Evolutionary conservation across 2,888 invertebrate genomes (phyloP).

Genomic region (Plebejus melissa): DNA sequence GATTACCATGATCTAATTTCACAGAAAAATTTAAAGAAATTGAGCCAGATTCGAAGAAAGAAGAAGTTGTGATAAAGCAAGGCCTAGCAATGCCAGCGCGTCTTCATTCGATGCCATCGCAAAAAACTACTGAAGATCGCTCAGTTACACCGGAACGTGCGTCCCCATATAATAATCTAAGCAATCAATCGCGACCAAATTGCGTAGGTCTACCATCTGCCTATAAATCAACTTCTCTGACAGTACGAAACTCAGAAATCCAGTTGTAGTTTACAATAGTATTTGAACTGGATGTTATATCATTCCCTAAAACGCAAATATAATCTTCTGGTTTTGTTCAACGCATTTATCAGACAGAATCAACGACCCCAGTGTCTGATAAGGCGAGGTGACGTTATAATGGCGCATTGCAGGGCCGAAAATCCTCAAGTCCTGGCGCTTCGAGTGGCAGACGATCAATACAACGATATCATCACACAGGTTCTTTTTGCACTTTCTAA

Average conservation of each 20-base stretch:
- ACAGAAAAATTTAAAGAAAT: no score
- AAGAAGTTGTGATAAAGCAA: no score
- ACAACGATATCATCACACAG: slow-evolving; percentile 36
- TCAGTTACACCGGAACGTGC: no score
- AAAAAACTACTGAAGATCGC: no score
- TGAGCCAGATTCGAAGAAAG: no score
- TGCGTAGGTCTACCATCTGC: no score
- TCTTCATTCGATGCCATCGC: no score
- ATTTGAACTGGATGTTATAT: background rate
- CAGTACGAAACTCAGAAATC: background rate
- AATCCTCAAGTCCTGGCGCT: slow-evolving; percentile 45
- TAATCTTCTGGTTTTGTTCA: background rate
- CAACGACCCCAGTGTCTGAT: slow-evolving; percentile 56
- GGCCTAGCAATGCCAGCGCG: no score
- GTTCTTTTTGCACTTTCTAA: slow-evolving; percentile 29
- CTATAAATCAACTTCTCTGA: background rate
- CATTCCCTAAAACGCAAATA: background rate
- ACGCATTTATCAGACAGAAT: slow-evolving; percentile 50
- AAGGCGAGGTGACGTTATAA: slow-evolving; percentile 61
- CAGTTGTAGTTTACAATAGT: background rate
- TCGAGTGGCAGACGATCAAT: slow-evolving; percentile 54
- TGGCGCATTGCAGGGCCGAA: slow-evolving; percentile 69
- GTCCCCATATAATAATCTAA: no score
- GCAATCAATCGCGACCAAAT: background rate
- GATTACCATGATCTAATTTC: no score